Evolutionary conservation across 2,888 invertebrate genomes (phyloP).

Genomic region (Chrysopilus asiliformis): DNA sequence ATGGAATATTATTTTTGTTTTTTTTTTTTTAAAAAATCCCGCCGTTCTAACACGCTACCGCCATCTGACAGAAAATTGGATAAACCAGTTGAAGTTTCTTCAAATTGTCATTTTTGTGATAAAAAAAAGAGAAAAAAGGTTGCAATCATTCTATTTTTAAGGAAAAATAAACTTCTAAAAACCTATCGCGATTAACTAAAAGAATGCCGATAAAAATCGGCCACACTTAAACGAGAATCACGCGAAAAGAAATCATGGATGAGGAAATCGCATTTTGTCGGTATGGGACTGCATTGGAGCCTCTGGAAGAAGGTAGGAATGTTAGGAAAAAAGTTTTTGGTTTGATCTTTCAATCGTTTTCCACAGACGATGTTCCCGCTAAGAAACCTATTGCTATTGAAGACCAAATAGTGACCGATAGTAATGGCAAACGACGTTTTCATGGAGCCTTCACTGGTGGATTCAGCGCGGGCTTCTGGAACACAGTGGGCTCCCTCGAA

Average conservation of each 20-base stretch:
- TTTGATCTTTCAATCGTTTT: background rate
- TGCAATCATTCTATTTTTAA: too few species aligned
- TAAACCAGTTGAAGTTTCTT: too few species aligned
- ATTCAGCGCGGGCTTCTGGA: slow-evolving; percentile 95
- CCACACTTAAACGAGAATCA: too few species aligned
- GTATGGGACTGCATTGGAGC: slow-evolving; percentile 72
- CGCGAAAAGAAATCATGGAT: slow-evolving; percentile 27
- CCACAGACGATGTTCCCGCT: slow-evolving; percentile 59
- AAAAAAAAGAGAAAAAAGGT: too few species aligned
- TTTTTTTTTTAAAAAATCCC: too few species aligned
- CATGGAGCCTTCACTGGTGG: slow-evolving; percentile 99
- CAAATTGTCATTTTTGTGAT: too few species aligned
- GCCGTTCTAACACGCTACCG: too few species aligned
- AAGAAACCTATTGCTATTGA: slow-evolving; percentile 67
- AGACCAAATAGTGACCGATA: slow-evolving; percentile 84
- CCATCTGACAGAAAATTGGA: too few species aligned
- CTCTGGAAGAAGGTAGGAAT: slow-evolving; percentile 64
- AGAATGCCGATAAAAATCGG: too few species aligned
- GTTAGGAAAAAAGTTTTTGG: background rate
- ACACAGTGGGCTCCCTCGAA: slow-evolving; percentile 90
- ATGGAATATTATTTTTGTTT: too few species aligned
- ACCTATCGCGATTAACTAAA: too few species aligned
- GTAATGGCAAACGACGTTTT: slow-evolving; percentile 78
- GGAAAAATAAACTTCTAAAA: too few species aligned
- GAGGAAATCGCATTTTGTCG: slow-evolving; percentile 52